Base-by-base conservation (phyloP, 2,888 invertebrate species). In the Lissonota sp. region DNA sequence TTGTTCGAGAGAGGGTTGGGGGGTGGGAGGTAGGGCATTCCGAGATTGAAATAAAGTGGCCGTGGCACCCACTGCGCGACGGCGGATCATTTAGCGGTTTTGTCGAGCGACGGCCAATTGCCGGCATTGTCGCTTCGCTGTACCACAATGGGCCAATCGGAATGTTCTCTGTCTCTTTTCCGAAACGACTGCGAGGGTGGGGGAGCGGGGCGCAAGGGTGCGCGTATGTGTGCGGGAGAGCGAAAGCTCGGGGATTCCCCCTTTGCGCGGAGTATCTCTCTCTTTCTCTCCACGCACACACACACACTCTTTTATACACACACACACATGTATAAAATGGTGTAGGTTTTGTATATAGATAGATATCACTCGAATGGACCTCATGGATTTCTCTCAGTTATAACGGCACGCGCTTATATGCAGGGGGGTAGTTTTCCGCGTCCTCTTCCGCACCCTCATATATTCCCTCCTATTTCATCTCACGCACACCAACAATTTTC, bases 71-170 rank as follows among this genome's bases (percentile, higher is more conserved):
- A 89, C 88, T 88, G 88, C 89, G 90, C 89, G 90, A 88, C 87
- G 90, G 90, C 90, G 91, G 92, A 92, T 92, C 93, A 91, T 93
- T 93, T 93, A 93, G 92, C 91, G 93, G 92, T 93, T 93, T 92
- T 92, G 92, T 92, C 92, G 92, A 92, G 92, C 92, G 92, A 91
- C 91, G 91, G 92, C 91, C 92, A 93, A 93, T 93, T 93, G 92
- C 90, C 89, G 90, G 92, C 92, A 93, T 93, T 93, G 93, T 93
- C 91, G 92, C 91, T 91, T 89, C 88, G 90, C 88, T 91, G 90
- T 89, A 88, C 92, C 91, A 93, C 93, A 93, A 93, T 93, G 92
- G 92, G 91, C 92, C 92, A 93, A 93, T 93, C 92, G 92, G 92
- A 92, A 92, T 90, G 86, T 86, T 90, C 88, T 88, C 89, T 88